Evolutionary conservation across 2,888 invertebrate genomes (phyloP), one percentile per base, ranked within the genome.

Genomic region (Limnephilus rhombicus): DNA sequence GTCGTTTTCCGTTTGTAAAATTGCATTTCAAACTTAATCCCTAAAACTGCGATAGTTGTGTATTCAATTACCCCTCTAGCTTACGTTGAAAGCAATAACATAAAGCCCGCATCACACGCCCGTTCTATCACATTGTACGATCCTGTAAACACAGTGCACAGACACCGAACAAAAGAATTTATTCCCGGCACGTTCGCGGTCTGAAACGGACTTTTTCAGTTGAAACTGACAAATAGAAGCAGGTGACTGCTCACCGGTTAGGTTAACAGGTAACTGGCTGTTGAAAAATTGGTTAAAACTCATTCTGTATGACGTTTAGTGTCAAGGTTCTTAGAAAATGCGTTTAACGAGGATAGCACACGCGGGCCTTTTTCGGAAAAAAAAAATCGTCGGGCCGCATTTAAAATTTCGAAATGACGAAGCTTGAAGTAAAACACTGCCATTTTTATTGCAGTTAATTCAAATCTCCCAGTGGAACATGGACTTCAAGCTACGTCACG

Each of bases 151-250:
- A 86, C n/a, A 12, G 29, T 24, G 24, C 68, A n/a, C 29, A 37
- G 85, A 45, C 45, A 86, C 49, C 15, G n/a, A 29, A 86, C 86
- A 34, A 12, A 24, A 34, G 24, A 37, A 4, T 37, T 83, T 83
- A 83, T 83, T 83, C 83, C 83, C 45, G 5, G 29, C 83, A 83
- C 86, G 86, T 86, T 29, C 86, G 49, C 29, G 13, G 86, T 86
- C 4, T 86, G 86, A 45, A 41, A 86, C 49, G 12, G 83, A 45
- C 86, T 86, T 45, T 37, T 86, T 37, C 86, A 41, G 49, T 24
- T 29, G 12, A 24, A n/a, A 24, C 9, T 2, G 68, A 68, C 68
- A 68, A 68, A 24, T 68, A 24, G 68, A 68, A 68, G 68, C n/a
- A 18, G 53, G 53, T 53, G 53, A 68, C 24, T 68, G 68, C 68